Conservation (phyloP, 2,113 vertebrate genomes). For the Orycteropus afer region DNA sequence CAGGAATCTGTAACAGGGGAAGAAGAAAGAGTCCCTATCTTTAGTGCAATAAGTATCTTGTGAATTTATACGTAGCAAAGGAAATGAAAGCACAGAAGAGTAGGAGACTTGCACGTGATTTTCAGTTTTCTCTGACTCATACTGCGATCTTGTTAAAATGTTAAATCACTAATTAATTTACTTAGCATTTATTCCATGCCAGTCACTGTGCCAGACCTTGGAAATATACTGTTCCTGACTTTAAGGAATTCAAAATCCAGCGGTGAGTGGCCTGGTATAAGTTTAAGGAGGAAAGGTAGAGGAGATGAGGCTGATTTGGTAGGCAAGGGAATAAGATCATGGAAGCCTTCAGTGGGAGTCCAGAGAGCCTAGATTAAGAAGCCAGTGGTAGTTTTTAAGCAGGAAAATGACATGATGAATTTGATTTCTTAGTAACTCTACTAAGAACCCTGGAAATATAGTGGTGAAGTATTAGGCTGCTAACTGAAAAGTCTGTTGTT, state of each 20-base stretch:
- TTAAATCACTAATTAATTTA: constrained; percentile 52
- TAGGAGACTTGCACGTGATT: background rate
- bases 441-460: background rate
- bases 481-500: background rate
- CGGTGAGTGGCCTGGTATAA: background rate
- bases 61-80: constrained; percentile 45
- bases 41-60: background rate
- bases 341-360: background rate
- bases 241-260: constrained; percentile 47
- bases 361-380: background rate
- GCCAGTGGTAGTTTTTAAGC: constrained; percentile 24
- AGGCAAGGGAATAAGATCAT: background rate
- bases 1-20: background rate
- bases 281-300: constrained; percentile 14
- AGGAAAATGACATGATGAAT: constrained; percentile 30
- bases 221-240: constrained; percentile 38
- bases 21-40: constrained; percentile 42
- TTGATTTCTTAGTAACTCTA: constrained; percentile 51
- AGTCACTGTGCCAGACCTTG: background rate
- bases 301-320: background rate
- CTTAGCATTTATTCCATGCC: background rate
- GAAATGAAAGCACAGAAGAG: constrained; percentile 16
- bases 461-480: background rate
- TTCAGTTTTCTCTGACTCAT: constrained; percentile 52
- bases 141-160: constrained; percentile 16